Evolutionary conservation across 2,888 invertebrate species (phyloP).

Genomic region (Sarcophaga subvicina): DNA sequence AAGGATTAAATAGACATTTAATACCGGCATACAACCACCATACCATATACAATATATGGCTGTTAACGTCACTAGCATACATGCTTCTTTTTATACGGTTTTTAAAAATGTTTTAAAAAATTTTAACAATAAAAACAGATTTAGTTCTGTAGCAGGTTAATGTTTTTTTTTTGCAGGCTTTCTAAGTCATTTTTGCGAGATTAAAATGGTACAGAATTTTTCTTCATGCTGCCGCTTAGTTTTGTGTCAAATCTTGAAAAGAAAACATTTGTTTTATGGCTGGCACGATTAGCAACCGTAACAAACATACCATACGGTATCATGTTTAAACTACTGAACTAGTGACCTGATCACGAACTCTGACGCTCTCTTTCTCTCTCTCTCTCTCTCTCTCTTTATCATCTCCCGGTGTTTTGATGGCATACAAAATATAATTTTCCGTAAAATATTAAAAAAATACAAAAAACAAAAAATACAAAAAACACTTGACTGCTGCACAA

Average conservation of each 20-base stretch:
- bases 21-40: not conserved
- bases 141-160: not conserved
- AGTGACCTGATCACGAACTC: conserved; percentile 80
- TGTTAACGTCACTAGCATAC: not conserved
- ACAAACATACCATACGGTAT: conserved; percentile 52
- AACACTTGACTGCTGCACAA: conserved; percentile 20
- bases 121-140: no score
- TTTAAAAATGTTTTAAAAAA: no score
- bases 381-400: not conserved
- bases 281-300: conserved; percentile 67
- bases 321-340: conserved; percentile 75
- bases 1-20: not conserved
- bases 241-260: conserved; percentile 57
- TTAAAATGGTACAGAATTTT: not conserved
- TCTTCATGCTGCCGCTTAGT: not conserved
- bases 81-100: no score
- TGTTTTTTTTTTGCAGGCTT: not conserved
- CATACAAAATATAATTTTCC: no score
- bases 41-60: not conserved
- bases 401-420: no score
- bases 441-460: not conserved
- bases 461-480: conserved; percentile 35
- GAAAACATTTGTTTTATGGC: conserved; percentile 65
- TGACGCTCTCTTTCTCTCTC: conserved; percentile 24
- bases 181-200: no score